Evolutionary conservation across 2,888 invertebrate genomes (phyloP).

Genomic region (Sinopyrophorus schimmeli): DNA sequence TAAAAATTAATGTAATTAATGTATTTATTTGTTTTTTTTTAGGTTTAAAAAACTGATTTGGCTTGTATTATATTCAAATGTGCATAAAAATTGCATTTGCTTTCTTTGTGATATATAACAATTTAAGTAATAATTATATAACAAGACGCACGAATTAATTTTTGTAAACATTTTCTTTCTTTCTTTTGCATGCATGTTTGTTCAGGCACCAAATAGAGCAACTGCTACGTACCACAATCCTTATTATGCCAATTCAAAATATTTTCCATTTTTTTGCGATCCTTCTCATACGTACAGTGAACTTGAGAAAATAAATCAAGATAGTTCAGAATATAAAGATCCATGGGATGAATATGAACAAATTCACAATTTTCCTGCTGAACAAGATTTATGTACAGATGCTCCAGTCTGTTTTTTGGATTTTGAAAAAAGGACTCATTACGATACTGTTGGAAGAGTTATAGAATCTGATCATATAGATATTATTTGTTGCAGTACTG

Average conservation of each 20-base stretch:
- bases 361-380: too few species aligned
- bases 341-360: constrained; percentile 74
- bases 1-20: too few species aligned
- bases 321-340: constrained; percentile 56
- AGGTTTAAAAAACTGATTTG: too few species aligned
- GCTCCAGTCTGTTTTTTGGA: too few species aligned
- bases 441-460: too few species aligned
- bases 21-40: too few species aligned
- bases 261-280: constrained; percentile 11
- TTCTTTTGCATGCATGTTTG: constrained; percentile 53
- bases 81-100: too few species aligned
- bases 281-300: constrained; percentile 10
- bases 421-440: too few species aligned
- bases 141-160: constrained; percentile 41
- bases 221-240: constrained; percentile 37
- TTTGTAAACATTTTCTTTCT: constrained; percentile 45
- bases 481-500: too few species aligned
- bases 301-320: constrained; percentile 7
- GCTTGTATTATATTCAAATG: too few species aligned
- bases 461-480: too few species aligned
- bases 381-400: too few species aligned
- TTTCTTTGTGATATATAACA: constrained; percentile 5
- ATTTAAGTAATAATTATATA: constrained; percentile 35
- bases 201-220: constrained; percentile 45
- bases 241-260: constrained; percentile 22